These are phyloP conservation scores for Limonius californicus DNA, from an alignment of 1,140 invertebrate species.

Conservation along the genomic window DNA sequence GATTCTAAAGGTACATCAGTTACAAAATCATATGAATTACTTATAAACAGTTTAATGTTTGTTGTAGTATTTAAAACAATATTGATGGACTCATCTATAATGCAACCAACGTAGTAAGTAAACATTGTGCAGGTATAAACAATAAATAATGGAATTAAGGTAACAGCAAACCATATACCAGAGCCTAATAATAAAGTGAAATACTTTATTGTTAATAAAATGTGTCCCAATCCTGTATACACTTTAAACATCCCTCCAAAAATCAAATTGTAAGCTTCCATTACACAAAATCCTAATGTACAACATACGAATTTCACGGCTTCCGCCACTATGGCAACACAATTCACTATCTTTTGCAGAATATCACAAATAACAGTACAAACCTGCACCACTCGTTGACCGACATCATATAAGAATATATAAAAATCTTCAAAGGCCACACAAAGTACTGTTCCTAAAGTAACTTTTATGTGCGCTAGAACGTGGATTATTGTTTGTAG, in stretches of 20 bases:
- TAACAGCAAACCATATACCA: conserved; percentile 6
- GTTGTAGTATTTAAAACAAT: background rate
- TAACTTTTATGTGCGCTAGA: background rate
- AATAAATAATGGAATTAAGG: conserved; percentile 7
- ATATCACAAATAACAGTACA: background rate
- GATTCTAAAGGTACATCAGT: conserved; percentile 6
- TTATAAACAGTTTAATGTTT: background rate
- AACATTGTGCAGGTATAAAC: conserved; percentile 3
- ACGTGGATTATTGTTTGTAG: background rate
- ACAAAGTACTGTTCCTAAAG: background rate
- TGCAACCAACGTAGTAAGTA: background rate
- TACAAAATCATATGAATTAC: background rate
- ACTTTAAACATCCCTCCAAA: background rate
- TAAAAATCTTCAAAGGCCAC: background rate
- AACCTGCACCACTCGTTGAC: background rate
- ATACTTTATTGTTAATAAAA: background rate
- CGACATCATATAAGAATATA: background rate
- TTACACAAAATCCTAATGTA: background rate
- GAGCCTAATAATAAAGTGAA: background rate
- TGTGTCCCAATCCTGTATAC: background rate
- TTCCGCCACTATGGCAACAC: background rate
- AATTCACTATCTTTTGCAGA: background rate
- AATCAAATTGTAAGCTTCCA: background rate
- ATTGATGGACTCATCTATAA: background rate
- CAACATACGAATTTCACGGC: background rate